Evolutionary conservation across 2,113 vertebrate species (phyloP), one percentile per base, ranked within the genome.

Genomic region (Megaleporinus macrocephalus): DNA sequence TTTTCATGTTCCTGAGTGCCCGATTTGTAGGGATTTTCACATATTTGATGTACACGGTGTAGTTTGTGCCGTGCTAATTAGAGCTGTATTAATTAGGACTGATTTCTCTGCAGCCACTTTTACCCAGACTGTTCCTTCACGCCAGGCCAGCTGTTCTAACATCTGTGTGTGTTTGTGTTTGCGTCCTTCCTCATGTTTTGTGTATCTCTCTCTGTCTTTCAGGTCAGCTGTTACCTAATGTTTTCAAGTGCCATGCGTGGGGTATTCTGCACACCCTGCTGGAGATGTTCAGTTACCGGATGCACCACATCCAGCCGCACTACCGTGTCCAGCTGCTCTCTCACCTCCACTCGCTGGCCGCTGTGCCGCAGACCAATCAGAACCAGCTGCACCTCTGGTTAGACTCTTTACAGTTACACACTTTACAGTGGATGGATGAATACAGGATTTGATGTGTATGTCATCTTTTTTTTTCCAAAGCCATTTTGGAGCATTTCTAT

Each of bases 261-360:
- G 98, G 98, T 44, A 99, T 99, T 89, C 92, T 99, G 83, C 98
- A 99, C 88, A 99, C 98, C 0, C 90, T 99, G 5, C 94, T 99
- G 74, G 98, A 99, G 93, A 99, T 99, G 97, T 99, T 99, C 86
- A 99, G 98, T 92, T 99, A 99, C 90, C 95, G 98, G 76, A 99
- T 99, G 98, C 98, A 99, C 83, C 97, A 99, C 89, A 98, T 99
- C 83, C 98, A 99, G 91, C 98, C 98, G 1, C 98, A 99, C 85
- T 99, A 99, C 90, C 90, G 98, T 74, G 96, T 99, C 57, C 98
- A 99, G 90, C 95, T 99, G 11, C 93, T 99, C 68, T 98, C 97
- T 81, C 97, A 99, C 61, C 97, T 99, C 63, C 98, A 99, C 89
- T 97, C 97, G 26, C 91, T 99, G 87, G 97, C 98, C 24, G 97